These are phyloP conservation scores for Gonatopus flavifemur DNA, from an alignment of 1,140 invertebrate species.

Conservation along the genomic window DNA sequence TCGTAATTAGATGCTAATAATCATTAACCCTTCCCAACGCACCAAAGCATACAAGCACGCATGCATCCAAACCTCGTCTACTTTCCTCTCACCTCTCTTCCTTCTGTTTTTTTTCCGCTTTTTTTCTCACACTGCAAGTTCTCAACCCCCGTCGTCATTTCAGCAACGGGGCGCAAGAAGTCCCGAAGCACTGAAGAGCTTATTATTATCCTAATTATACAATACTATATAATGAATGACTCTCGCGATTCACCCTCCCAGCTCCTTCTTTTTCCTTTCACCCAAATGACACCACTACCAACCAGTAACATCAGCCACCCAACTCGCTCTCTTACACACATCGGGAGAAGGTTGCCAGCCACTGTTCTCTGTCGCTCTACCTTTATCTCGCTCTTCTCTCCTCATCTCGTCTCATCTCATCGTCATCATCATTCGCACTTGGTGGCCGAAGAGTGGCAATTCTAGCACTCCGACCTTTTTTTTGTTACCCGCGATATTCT, in stretches of 20 bases:
- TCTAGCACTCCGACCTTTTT: slow-evolving; percentile 54
- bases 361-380: slow-evolving; percentile 14
- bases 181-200: slow-evolving; percentile 44
- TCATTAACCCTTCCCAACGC: slow-evolving; percentile 36
- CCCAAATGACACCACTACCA: slow-evolving; percentile 1
- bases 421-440: slow-evolving; percentile 44
- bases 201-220: slow-evolving; percentile 60
- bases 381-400: slow-evolving; percentile 12
- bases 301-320: too few relatives aligned
- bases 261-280: slow-evolving; percentile 11
- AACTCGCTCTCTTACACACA: slow-evolving; percentile 20
- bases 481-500: slow-evolving; percentile 45
- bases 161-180: slow-evolving; percentile 42
- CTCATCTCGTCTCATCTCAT: slow-evolving; percentile 20
- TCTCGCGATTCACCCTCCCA: slow-evolving; percentile 30
- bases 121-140: neutral
- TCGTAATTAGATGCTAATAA: slow-evolving; percentile 57
- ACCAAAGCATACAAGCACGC: slow-evolving; percentile 27
- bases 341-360: too few relatives aligned
- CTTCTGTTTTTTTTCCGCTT: slow-evolving; percentile 16
- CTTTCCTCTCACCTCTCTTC: slow-evolving; percentile 20
- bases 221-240: slow-evolving; percentile 54
- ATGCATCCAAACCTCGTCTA: slow-evolving; percentile 23
- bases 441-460: slow-evolving; percentile 55
- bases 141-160: slow-evolving; percentile 12